Percentiles rank a stretch among this genome's conserved stretches.
Conservation (phyloP, 2,113 vertebrate genomes). For the Cyphomyrus discorhynchus region DNA sequence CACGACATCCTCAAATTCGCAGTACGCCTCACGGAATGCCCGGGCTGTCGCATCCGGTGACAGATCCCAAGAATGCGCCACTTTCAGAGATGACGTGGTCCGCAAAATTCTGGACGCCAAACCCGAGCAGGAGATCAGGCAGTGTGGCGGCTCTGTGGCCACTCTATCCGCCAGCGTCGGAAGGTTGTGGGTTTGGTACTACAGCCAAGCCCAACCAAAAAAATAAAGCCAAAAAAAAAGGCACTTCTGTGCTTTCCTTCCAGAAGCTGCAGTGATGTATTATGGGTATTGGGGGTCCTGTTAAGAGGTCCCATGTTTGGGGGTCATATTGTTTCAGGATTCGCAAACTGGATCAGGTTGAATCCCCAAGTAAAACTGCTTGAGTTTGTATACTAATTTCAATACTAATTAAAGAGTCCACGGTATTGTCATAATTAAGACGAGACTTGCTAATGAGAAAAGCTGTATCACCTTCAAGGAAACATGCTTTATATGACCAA, state of each 20-base stretch:
- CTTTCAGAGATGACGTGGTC: neutral
- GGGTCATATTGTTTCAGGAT: neutral
- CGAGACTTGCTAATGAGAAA: neutral
- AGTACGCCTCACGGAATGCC: neutral
- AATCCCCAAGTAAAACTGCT: neutral
- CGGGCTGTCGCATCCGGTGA: too few relatives aligned
- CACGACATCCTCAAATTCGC: neutral
- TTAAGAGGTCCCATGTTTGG: neutral
- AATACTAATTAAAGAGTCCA: neutral
- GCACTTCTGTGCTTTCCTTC: neutral
- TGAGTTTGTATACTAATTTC: neutral
- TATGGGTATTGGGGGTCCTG: neutral
- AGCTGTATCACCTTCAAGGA: neutral
- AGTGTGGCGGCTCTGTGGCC: neutral
- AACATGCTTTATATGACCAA: neutral
- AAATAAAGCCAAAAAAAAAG: conserved; percentile 5
- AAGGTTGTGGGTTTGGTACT: neutral
- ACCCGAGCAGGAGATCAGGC: neutral
- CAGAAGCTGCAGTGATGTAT: neutral
- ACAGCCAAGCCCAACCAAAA: neutral
- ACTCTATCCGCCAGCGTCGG: neutral
- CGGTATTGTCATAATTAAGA: neutral
- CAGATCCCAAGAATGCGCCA: neutral
- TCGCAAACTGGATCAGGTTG: neutral
- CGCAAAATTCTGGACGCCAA: neutral